Evolutionary conservation across 2,113 vertebrate species (phyloP), one percentile per base, ranked within the genome.

Genomic region (Shinisaurus crocodilurus): DNA sequence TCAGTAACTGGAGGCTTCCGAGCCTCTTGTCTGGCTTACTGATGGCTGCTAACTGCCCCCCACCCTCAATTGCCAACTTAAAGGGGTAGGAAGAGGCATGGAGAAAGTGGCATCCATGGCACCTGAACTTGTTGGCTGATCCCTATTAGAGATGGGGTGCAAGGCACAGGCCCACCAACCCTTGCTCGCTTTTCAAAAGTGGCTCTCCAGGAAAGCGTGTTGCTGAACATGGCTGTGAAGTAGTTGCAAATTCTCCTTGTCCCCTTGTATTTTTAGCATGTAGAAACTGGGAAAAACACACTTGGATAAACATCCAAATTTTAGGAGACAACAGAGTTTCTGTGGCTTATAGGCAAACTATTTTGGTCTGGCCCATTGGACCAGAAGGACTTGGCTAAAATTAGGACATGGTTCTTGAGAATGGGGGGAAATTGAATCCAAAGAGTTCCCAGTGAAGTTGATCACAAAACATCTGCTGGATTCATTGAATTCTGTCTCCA

Each of bases 321-420:
- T 88, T 45, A 87, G 10, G 45, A 60, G 69, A 92, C 54, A 43
- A 29, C 8, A 87, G 45, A 16, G 0, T 0, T 89, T 93, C 90
- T 85, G 89, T 86, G 86, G 18, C 77, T 72, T 90, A 50, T 50
- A 57, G 80, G 79, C 8, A 85, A 92, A 37, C 82, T 75, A 82
- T 93, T 92, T 94, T 95, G 79, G 63, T 83, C 74, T n/a, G 89
- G 50, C 87, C 94, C 54, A 1, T 67, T 93, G 88, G 34, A 89
- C 90, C 74, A 91, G 82, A 87, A 93, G 32, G 50, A 90, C 85
- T 95, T 96, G 70, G 50, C 90, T 95, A 96, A 97, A 89, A 96
- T 34, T 91, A 91, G 74, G 43, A 90, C 77, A 96, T 90, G 10
- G 45, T 96, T 96, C 93, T 94, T 91, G 93, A 92, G 90, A 95